Evolutionary conservation across 1,140 invertebrate species (phyloP).

Genomic region (Heliconius hewitsoni): DNA sequence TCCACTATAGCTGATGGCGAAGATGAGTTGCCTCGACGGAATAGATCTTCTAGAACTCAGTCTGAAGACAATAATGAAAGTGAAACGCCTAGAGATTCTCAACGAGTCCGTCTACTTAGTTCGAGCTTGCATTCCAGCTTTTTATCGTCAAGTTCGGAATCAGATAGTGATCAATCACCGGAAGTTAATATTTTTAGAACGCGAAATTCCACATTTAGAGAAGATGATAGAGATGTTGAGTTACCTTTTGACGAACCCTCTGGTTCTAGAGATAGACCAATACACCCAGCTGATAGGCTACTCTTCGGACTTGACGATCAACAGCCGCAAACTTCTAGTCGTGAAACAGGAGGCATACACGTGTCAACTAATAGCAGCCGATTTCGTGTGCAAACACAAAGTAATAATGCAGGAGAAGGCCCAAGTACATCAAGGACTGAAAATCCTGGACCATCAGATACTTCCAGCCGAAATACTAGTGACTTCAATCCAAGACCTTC

Average conservation of each 20-base stretch:
- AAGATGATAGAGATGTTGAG: conserved; percentile 46
- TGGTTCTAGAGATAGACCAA: conserved; percentile 40
- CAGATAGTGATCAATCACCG: conserved; percentile 68
- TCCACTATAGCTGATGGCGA: conserved; percentile 61
- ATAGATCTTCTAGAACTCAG: conserved; percentile 44
- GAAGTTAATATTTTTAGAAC: conserved; percentile 73
- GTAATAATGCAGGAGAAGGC: conserved; percentile 33
- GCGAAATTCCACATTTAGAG: conserved; percentile 62
- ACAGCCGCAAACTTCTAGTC: conserved; percentile 37
- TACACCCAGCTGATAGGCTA: conserved; percentile 57
- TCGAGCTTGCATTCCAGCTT: conserved; percentile 50
- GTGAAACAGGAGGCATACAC: conserved; percentile 48
- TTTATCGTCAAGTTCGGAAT: conserved; percentile 67
- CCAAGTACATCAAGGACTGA: conserved; percentile 37
- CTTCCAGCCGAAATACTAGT: conserved; percentile 34
- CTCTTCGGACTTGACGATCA: conserved; percentile 56
- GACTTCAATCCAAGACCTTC: conserved; percentile 58
- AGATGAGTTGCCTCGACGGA: conserved; percentile 45
- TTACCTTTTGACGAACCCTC: conserved; percentile 27
- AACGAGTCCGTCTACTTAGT: conserved; percentile 49
- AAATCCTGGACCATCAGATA: conserved; percentile 27
- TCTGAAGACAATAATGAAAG: conserved; percentile 56
- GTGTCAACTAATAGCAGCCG: conserved; percentile 51
- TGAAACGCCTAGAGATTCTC: conserved; percentile 32
- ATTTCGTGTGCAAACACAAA: conserved; percentile 60